Evolutionary conservation across 2,888 invertebrate genomes (phyloP), one percentile per base, ranked within the genome.

Genomic region (Cheilosia grossa): DNA sequence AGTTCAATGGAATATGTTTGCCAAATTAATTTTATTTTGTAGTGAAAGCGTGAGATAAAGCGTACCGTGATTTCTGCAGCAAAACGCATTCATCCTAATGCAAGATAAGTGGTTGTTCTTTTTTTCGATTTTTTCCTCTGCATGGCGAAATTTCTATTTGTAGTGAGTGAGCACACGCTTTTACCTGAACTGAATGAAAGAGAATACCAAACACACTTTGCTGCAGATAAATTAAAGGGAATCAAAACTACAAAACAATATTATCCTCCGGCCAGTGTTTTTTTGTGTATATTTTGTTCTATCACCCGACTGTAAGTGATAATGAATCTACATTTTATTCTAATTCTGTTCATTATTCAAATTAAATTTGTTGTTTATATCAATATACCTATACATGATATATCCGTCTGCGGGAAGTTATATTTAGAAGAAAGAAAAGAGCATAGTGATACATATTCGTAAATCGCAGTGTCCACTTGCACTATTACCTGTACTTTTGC

Each of bases 181-280:
- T 70, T 24, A 44, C 21, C 37, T 54, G 44, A 63, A 40, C 51
- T 47, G 33, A 58, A 63, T 17, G 51, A 19, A 56, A 58, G 49
- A 74, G 53, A 30, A 53, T 21, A 47, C 33, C 27, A 66, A 74
- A 83, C 63, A 79, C 67, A 72, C 37, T 24, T 63, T 75, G 80
- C 80, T 80, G 74, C 83, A 80, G 83, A 80, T 83, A 80, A 80
- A 66, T 74, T 58, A 80, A 83, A 70, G 83, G 83, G 83, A 83
- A 83, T 83, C 83, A 70, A 82, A 56, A 83, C 83, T 74, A 83
- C 83, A 75, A 80, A 70, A 58, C 82, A 67, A 54, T 42, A 42
- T 58, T 74, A 53, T 44, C 54, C 47, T 70, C 64, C 58, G 83
- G 70, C 69, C 54, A 59, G 59, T 83, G 82, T 78, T 69, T 59